Evolutionary conservation across 1,140 invertebrate genomes (phyloP).

Genomic region (Mactra quadrangularis): DNA sequence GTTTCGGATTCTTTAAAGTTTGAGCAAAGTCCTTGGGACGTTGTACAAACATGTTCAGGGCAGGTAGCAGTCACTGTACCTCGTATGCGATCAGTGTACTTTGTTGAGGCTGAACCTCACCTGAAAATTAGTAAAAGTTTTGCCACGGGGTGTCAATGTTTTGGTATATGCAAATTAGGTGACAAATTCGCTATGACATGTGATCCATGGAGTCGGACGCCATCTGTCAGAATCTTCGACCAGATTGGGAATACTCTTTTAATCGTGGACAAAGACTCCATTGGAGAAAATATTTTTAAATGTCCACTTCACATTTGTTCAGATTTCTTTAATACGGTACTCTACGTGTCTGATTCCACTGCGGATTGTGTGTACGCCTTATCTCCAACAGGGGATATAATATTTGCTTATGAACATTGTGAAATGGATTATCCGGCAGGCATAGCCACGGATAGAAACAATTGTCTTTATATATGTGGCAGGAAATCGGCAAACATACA

Average conservation of each 20-base stretch:
- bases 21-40: conserved; percentile 46
- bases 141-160: conserved; percentile 39
- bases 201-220: conserved; percentile 48
- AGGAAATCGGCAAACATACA: conserved; percentile 41
- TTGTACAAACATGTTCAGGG: background rate
- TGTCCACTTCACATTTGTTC: conserved; percentile 47
- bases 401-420: conserved; percentile 39
- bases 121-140: conserved; percentile 25
- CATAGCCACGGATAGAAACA: conserved; percentile 52
- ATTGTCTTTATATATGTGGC: conserved; percentile 40
- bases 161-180: conserved; percentile 45
- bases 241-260: conserved; percentile 19
- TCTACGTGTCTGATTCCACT: conserved; percentile 49
- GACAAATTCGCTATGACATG: conserved; percentile 40
- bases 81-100: conserved; percentile 20
- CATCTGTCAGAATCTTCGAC: conserved; percentile 20
- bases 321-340: conserved; percentile 34
- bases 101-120: conserved; percentile 50
- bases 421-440: conserved; percentile 43
- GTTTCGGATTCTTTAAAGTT: conserved; percentile 35
- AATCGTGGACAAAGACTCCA: background rate
- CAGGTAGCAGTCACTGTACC: conserved; percentile 45
- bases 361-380: conserved; percentile 33
- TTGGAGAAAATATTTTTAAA: conserved; percentile 35
- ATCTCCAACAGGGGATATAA: conserved; percentile 18